phyloP scores from a whole-genome alignment of 2,888 invertebrate genomes.

The Gibbula magus region DNA sequence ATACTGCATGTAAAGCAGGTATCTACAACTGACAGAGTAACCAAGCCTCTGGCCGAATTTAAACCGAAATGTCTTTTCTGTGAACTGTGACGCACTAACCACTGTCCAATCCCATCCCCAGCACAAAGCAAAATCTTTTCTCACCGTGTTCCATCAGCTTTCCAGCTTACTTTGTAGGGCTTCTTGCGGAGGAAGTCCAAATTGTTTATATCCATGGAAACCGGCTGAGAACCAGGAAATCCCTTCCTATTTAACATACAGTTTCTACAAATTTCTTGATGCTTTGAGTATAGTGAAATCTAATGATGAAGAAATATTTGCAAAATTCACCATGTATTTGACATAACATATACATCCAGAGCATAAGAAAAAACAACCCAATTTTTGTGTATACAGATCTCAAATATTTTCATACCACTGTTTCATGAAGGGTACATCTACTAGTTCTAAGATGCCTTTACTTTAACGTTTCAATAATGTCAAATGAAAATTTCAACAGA shows the following conservation, averaged over 20 bases:
- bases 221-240: conserved; percentile 98
- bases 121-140: conserved; percentile 25
- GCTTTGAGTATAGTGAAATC: too few relatives aligned
- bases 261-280: neutral
- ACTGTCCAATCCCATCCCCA: too few relatives aligned
- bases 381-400: neutral
- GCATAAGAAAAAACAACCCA: neutral
- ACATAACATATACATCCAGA: neutral
- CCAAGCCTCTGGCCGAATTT: too few relatives aligned
- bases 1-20: too few relatives aligned
- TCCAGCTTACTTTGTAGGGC: conserved; percentile 98
- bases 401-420: too few relatives aligned
- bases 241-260: conserved; percentile 76
- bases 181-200: conserved; percentile 84
- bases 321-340: neutral
- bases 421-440: too few relatives aligned
- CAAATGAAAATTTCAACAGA: neutral
- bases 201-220: conserved; percentile 93
- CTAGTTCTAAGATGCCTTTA: too few relatives aligned
- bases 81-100: too few relatives aligned
- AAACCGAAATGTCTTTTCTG: too few relatives aligned
- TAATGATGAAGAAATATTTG: too few relatives aligned
- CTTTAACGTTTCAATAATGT: too few relatives aligned
- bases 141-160: conserved; percentile 96
- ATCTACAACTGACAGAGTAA: too few relatives aligned